phyloP scores from a whole-genome alignment of 2,888 invertebrate species.

The Bruchidius siliquastri region DNA sequence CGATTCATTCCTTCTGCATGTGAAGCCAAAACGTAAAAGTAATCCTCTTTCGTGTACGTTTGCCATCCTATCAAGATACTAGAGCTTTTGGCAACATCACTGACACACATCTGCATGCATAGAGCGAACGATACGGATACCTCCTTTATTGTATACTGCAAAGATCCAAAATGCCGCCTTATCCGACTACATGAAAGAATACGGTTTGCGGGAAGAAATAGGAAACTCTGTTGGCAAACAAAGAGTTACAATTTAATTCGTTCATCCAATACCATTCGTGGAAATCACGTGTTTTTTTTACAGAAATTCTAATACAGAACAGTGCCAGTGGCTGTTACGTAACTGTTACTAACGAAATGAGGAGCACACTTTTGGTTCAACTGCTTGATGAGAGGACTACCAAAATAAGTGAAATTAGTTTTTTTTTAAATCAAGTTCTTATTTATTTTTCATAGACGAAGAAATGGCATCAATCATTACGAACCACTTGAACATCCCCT shows the following conservation, averaged over 20 bases:
- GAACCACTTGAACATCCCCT: no score
- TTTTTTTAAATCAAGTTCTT: no score
- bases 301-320: no score
- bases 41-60: background rate
- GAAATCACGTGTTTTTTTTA: no score
- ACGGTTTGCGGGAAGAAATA: background rate
- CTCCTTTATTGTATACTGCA: background rate
- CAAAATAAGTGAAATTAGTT: no score
- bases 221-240: background rate
- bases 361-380: no score
- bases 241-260: background rate
- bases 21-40: background rate
- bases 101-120: background rate
- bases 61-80: background rate
- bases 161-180: background rate
- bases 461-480: no score
- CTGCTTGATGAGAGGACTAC: no score
- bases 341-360: no score
- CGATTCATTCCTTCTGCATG: background rate
- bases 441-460: no score
- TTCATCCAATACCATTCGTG: no score
- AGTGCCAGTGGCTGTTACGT: no score
- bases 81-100: background rate
- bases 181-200: background rate
- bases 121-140: background rate